phyloP scores from a whole-genome alignment of 2,797 vertebrate species.

The Smutsia temminckii region DNA sequence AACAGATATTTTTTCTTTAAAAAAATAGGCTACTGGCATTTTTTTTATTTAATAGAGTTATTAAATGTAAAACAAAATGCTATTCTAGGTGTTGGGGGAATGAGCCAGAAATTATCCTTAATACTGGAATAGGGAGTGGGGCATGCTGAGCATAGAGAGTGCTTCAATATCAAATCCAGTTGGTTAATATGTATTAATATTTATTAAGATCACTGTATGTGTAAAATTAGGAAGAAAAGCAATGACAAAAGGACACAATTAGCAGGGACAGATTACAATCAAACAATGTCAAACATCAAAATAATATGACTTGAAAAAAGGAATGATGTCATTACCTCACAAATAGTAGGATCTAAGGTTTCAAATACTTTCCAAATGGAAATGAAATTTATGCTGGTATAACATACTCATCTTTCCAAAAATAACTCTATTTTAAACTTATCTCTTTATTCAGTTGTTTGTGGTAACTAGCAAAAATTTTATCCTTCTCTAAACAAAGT shows the following conservation, averaged over 20 bases:
- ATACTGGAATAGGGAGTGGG: neutral
- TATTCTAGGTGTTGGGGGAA: neutral
- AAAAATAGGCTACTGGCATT: neutral
- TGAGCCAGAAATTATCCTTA: neutral
- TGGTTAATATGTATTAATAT: neutral
- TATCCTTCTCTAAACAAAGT: neutral
- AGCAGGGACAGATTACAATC: neutral
- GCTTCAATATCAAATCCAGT: constrained; percentile 2
- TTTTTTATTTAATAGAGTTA: neutral
- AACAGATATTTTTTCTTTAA: neutral
- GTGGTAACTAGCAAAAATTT: neutral
- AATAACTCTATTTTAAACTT: neutral
- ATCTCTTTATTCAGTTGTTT: neutral
- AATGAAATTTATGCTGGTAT: neutral
- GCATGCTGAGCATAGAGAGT: neutral
- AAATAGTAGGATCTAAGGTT: neutral
- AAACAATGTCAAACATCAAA: constrained; percentile 13
- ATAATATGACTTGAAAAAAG: neutral
- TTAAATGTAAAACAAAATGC: neutral
- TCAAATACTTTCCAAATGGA: neutral
- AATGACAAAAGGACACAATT: neutral
- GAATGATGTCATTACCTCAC: neutral
- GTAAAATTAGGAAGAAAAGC: constrained; percentile 10
- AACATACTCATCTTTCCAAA: neutral
- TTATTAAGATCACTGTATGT: neutral